Base-by-base conservation (phyloP, 1,140 invertebrate species). In the Geopemphigus sp. region DNA sequence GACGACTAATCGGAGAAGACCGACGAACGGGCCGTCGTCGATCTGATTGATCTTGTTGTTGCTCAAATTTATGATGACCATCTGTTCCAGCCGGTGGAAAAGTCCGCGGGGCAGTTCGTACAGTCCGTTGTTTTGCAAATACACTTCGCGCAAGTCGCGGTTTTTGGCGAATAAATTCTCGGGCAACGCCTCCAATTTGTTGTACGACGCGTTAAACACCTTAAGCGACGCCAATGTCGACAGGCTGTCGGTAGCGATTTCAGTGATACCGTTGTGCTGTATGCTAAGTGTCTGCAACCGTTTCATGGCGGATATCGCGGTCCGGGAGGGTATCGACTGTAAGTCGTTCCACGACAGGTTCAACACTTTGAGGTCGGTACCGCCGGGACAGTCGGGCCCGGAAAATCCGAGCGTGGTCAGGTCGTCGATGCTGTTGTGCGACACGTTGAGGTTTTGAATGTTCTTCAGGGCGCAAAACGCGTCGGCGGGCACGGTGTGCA, bases 31-130 rank as follows among this genome's bases (percentile, higher is more conserved):
- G 1, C 91, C 91, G 73, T 93, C 90, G 83, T 93, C 92, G 81
- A 95, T 90, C 84, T 91, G 93, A 72, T 91, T 91, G 59, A 98
- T 87, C 83, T 92, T 90, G 87, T 98, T 98, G 80, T 92, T 90
- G 1, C 93, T 93, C 72, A 97, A 87, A 85, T 98, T 94, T 50
- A 98, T 88, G 14, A 94, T 90, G 56, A 95, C 87, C 70, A 98
- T 87, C 83, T 94, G 91, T 82, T 94, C 92, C 57, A 97, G 87
- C 0, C 91, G 89, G 82, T 93, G 92, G 85, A 96, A 95, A 19
- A 94, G 87, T n/a, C 92, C 92, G 80, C 89, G 89, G 14, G 93
- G 91, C 66, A 96, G 84, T 83, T 93, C 92, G 82, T 90, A 91
- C 19, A 95, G 86, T 22, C 92, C 91, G 84, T 95, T 95, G 84